These are phyloP conservation scores for Isichthys henryi DNA, from an alignment of 2,113 vertebrate genomes.

Conservation along the genomic window DNA sequence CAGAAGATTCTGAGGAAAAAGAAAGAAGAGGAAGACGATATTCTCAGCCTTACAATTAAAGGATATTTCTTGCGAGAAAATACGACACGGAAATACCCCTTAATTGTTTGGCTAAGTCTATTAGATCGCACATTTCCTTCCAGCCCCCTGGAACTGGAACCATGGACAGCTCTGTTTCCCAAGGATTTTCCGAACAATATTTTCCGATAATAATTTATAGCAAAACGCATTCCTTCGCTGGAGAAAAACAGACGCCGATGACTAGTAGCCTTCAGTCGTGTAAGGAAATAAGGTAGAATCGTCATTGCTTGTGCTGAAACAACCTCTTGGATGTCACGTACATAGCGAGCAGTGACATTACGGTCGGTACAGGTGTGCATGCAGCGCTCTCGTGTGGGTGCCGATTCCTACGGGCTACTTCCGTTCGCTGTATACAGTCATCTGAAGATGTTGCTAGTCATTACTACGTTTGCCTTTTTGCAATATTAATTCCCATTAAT, in stretches of 20 bases:
- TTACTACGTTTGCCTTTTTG: neutral
- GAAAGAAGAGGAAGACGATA: slow-evolving; percentile 31
- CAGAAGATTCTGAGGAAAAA: neutral
- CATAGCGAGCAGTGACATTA: neutral
- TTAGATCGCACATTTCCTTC: slow-evolving; percentile 30
- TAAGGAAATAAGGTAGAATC: neutral
- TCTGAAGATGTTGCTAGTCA: neutral
- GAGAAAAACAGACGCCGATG: neutral
- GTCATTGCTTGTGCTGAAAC: neutral
- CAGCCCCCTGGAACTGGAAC: slow-evolving; percentile 36
- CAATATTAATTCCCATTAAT: neutral
- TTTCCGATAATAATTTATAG: neutral
- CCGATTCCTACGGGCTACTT: neutral
- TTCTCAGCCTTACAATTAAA: slow-evolving; percentile 71
- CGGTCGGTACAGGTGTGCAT: neutral
- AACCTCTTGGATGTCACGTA: neutral
- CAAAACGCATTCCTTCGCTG: neutral
- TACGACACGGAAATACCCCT: slow-evolving; percentile 60
- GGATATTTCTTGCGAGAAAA: slow-evolving; percentile 65
- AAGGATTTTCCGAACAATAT: neutral
- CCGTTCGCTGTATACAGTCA: neutral
- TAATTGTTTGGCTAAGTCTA: slow-evolving; percentile 67
- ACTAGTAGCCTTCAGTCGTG: neutral
- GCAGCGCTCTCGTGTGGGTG: slow-evolving; percentile 16
- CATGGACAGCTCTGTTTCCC: slow-evolving; percentile 44